A percentile compares a stretch with the other conserved stretches of the same genome.
phyloP scores from a whole-genome alignment of 2,113 vertebrate species.

The Hirundichthys speculiger region DNA sequence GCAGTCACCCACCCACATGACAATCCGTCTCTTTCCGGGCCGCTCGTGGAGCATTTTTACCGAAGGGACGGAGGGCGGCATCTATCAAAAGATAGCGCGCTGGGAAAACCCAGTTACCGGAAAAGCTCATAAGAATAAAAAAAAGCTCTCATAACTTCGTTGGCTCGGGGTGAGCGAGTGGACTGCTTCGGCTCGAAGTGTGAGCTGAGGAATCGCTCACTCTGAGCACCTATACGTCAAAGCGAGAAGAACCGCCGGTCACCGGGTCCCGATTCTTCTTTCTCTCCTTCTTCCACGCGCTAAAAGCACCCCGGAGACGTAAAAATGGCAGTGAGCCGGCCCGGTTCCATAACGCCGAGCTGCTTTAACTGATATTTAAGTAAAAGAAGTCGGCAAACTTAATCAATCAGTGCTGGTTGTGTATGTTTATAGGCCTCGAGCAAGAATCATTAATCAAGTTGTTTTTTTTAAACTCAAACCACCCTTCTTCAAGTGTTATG shows the following conservation, averaged over 20 bases:
- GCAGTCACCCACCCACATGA: constrained; percentile 66
- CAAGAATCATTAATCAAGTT: constrained; percentile 75
- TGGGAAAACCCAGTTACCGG: constrained; percentile 73
- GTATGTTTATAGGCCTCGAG: constrained; percentile 77
- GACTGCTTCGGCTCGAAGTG: constrained; percentile 48
- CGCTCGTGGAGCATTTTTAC: constrained; percentile 73
- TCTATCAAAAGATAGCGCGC: constrained; percentile 77
- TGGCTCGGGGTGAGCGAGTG: constrained; percentile 70
- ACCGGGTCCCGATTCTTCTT: constrained; percentile 69
- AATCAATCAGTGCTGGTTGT: constrained; percentile 78
- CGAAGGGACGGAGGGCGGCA: constrained; percentile 72
- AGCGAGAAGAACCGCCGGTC: constrained; percentile 69
- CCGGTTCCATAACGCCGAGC: constrained; percentile 40
- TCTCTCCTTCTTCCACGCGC: constrained; percentile 44
- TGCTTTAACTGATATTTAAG: constrained; percentile 77
- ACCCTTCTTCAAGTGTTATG: constrained; percentile 60
- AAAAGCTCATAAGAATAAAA: constrained; percentile 78
- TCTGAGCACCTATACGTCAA: constrained; percentile 76
- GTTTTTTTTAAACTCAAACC: constrained; percentile 15
- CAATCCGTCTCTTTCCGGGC: constrained; percentile 72
- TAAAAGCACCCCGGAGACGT: constrained; percentile 63
- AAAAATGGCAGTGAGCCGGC: constrained; percentile 57
- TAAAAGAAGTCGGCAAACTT: constrained; percentile 74
- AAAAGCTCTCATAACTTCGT: constrained; percentile 74
- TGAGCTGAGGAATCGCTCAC: constrained; percentile 69